These are phyloP conservation scores for Botia almorhae DNA, from an alignment of 2,797 vertebrate genomes.

Conservation along the genomic window DNA sequence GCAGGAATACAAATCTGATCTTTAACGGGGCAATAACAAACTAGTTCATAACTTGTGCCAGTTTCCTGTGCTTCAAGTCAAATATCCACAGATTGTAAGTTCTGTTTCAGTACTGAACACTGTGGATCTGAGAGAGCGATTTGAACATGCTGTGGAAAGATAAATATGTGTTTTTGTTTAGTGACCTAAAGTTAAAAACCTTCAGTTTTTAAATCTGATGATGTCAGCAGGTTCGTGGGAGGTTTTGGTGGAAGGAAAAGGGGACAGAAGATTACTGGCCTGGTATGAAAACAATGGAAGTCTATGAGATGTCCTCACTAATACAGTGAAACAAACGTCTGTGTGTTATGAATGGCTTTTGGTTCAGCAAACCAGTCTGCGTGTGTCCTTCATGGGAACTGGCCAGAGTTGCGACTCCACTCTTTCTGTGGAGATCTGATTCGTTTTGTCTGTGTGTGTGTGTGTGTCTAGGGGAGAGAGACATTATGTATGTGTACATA, in stretches of 20 bases:
- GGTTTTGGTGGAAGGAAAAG: too few species aligned
- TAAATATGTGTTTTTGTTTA: not conserved
- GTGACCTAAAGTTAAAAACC: not conserved
- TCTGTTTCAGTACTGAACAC: not conserved
- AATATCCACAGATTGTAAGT: not conserved
- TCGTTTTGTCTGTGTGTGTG: not conserved
- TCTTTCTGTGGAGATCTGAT: not conserved
- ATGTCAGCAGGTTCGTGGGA: too few species aligned
- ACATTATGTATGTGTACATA: constrained; percentile 5
- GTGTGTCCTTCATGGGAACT: constrained; percentile 23
- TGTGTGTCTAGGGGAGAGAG: not conserved
- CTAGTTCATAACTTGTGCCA: not conserved
- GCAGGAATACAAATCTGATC: too few species aligned
- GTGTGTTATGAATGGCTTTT: not conserved
- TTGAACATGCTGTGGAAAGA: not conserved
- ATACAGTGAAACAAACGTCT: too few species aligned
- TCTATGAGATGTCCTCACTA: too few species aligned
- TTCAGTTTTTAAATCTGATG: too few species aligned
- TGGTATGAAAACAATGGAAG: too few species aligned
- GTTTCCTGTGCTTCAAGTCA: not conserved
- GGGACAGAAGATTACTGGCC: too few species aligned
- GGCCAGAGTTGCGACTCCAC: constrained; percentile 1
- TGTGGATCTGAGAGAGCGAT: not conserved
- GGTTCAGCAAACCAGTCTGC: not conserved
- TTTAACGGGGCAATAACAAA: not conserved